Percentiles rank a stretch among this genome's conserved stretches.
Conservation (phyloP, 2,888 invertebrate species). For the Cenopis cana region DNA sequence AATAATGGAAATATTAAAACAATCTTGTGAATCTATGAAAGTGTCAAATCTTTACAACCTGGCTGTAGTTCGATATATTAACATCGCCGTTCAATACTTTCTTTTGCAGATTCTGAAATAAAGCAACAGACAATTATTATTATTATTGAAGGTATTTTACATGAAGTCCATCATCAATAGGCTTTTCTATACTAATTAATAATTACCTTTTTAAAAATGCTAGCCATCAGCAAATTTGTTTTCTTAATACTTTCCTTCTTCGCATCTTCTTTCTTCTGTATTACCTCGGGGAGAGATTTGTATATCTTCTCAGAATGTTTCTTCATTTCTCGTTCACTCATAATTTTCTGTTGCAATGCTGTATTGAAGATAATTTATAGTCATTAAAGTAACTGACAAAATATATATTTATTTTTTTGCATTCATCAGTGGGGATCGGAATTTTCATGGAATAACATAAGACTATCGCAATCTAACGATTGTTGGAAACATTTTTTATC, state of each 20-base stretch:
- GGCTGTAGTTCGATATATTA: conserved; percentile 87
- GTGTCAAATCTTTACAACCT: conserved; percentile 83
- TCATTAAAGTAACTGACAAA: too few species aligned
- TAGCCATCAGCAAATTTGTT: conserved; percentile 90
- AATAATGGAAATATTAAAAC: conserved; percentile 2
- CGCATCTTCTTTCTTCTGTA: conserved; percentile 85
- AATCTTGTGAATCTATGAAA: conserved; percentile 17
- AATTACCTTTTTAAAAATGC: conserved; percentile 90
- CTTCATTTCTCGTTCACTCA: conserved; percentile 79
- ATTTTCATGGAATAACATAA: too few species aligned
- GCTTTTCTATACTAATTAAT: not conserved
- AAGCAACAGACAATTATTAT: conserved; percentile 9
- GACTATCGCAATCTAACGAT: too few species aligned
- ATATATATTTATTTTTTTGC: too few species aligned
- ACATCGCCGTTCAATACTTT: conserved; percentile 87
- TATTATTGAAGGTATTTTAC: not conserved
- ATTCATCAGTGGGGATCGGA: too few species aligned
- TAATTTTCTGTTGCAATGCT: conserved; percentile 73
- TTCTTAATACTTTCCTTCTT: conserved; percentile 86
- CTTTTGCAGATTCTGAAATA: conserved; percentile 87
- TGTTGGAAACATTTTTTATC: too few species aligned
- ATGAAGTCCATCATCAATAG: not conserved
- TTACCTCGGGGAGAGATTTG: conserved; percentile 89
- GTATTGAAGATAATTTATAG: conserved; percentile 43
- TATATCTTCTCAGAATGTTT: conserved; percentile 84